Evolutionary conservation across 2,797 vertebrate genomes (phyloP).

Genomic region (Sebastolobus alascanus): DNA sequence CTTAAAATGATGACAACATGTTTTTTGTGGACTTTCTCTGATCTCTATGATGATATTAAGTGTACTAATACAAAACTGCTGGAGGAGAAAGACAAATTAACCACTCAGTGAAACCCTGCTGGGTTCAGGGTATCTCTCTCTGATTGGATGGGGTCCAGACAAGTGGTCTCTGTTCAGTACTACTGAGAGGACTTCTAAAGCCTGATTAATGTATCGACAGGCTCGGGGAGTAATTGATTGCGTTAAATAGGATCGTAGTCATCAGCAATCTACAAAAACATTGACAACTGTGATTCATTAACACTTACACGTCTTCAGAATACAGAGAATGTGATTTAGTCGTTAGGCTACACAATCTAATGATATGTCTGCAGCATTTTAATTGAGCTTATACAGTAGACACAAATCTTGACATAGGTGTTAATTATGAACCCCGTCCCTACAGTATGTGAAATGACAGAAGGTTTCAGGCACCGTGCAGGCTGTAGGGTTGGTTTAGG

Average conservation of each 20-base stretch:
- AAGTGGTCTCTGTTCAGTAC: conserved; percentile 48
- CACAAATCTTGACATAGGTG: conserved; percentile 17
- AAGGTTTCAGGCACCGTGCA: background rate
- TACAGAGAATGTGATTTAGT: conserved; percentile 23
- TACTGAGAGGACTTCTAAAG: conserved; percentile 58
- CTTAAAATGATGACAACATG: background rate
- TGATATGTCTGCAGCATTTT: conserved; percentile 8
- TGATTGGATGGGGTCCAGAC: conserved; percentile 49
- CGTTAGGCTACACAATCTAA: background rate
- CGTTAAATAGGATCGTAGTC: conserved; percentile 48
- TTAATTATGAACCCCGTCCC: conserved; percentile 24
- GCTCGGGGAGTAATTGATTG: conserved; percentile 53
- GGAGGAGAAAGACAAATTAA: conserved; percentile 48
- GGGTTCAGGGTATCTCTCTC: conserved; percentile 29
- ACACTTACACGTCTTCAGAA: conserved; percentile 23
- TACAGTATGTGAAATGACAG: background rate
- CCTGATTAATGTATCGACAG: conserved; percentile 70
- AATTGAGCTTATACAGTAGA: conserved; percentile 14
- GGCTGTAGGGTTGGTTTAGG: background rate
- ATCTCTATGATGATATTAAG: conserved; percentile 31
- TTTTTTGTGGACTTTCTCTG: conserved; percentile 9
- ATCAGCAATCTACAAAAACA: conserved; percentile 59
- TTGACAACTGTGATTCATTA: conserved; percentile 56
- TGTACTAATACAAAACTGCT: conserved; percentile 20
- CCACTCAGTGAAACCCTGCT: conserved; percentile 38